Evolutionary conservation across 2,888 invertebrate genomes (phyloP).

Genomic region (Sialis lutaria): DNA sequence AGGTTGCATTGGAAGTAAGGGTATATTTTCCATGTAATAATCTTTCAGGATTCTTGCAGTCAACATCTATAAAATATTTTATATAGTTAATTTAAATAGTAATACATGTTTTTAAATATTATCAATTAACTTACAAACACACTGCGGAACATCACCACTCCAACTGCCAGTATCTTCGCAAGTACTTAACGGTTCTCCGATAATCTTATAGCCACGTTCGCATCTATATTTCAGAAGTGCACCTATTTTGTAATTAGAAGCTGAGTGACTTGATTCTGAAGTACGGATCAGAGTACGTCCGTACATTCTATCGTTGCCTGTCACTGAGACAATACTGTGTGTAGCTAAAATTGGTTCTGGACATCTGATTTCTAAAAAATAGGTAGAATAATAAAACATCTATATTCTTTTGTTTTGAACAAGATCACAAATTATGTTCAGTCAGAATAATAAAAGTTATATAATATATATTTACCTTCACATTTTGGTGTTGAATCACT

Average conservation of each 20-base stretch:
- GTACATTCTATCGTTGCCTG: slow-evolving; percentile 80
- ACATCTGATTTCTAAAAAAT: slow-evolving; percentile 55
- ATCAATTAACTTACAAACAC: slow-evolving; percentile 50
- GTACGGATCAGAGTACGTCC: slow-evolving; percentile 69
- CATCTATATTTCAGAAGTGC: slow-evolving; percentile 78
- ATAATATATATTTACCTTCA: slow-evolving; percentile 40
- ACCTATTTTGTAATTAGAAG: slow-evolving; percentile 70
- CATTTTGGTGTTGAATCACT: slow-evolving; percentile 72
- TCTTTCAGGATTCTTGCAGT: slow-evolving; percentile 61
- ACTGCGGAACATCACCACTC: slow-evolving; percentile 69
- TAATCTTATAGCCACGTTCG: slow-evolving; percentile 73
- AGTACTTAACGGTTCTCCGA: slow-evolving; percentile 69
- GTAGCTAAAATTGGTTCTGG: slow-evolving; percentile 66
- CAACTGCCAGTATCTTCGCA: slow-evolving; percentile 75
- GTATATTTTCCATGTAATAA: slow-evolving; percentile 60
- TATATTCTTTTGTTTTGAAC: no score
- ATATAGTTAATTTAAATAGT: background rate
- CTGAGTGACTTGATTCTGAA: slow-evolving; percentile 40
- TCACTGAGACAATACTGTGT: slow-evolving; percentile 74
- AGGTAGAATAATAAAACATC: background rate
- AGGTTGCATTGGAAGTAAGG: slow-evolving; percentile 71
- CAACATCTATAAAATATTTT: slow-evolving; percentile 44
- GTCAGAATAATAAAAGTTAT: background rate
- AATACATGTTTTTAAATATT: background rate
- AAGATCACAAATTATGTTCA: no score